phyloP scores from a whole-genome alignment of 2,797 vertebrate species.

The Pipistrellus pipistrellus region DNA sequence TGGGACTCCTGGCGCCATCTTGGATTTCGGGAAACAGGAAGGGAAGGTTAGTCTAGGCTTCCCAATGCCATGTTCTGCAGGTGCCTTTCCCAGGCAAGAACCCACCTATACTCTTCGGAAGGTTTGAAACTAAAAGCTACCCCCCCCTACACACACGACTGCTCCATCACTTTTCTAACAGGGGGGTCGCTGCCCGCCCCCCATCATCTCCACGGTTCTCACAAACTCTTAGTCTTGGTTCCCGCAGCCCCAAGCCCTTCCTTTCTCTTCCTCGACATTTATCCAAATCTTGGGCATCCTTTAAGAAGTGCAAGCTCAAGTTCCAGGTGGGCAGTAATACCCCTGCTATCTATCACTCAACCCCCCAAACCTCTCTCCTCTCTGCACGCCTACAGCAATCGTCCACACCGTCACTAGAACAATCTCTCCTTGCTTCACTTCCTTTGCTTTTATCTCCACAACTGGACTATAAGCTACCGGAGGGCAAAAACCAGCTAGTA shows the following conservation, averaged over 20 bases:
- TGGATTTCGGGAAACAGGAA: slow-evolving; percentile 24
- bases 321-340: neutral
- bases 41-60: neutral
- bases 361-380: neutral
- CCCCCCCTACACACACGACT: fast-evolving
- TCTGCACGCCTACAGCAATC: neutral
- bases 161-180: neutral
- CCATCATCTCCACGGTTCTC: neutral
- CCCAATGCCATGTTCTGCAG: neutral
- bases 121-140: neutral
- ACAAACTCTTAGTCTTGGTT: neutral
- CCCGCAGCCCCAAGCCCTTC: neutral
- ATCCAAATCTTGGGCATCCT: neutral
- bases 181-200: neutral
- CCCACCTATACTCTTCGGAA: neutral
- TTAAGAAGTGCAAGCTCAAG: neutral
- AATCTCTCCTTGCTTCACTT: neutral
- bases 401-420: neutral
- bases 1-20: neutral
- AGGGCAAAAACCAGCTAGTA: neutral
- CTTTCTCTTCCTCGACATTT: neutral
- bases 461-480: neutral
- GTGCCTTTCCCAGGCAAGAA: slow-evolving; percentile 8
- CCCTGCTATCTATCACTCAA: neutral
- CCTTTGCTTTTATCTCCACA: neutral